Evolutionary conservation across 1,140 invertebrate species (phyloP), one percentile per base, ranked within the genome.

Genomic region (Limonius californicus): DNA sequence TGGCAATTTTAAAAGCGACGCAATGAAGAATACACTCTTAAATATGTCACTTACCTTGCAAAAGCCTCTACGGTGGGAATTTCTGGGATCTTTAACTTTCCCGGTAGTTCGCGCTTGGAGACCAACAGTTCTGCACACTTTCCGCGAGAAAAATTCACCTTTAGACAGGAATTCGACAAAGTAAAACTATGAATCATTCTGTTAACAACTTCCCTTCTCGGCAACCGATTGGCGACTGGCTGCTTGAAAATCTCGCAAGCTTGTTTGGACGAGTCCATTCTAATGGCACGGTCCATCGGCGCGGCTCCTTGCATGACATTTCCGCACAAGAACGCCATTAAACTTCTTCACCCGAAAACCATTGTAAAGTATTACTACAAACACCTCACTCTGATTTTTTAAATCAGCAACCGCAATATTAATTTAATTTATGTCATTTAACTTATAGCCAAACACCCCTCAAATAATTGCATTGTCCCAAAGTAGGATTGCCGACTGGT

Each of bases 201-300:
- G 74, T 73, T 68, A 63, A 61, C 62, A 70, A 75, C 75, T 68
- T 70, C 69, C 65, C 67, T 61, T 62, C 62, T 69, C 73, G 65
- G 64, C 70, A 70, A 73, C 73, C 72, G 75, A 73, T 71, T 75
- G 69, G 70, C 74, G 75, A 76, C 75, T 76, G 74, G 67, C 72
- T 72, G 69, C 65, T 71, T 67, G 62, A 68, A 69, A 70, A 75
- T 75, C 70, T 71, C 71, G 62, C 70, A 72, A 76, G 75, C 75
- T 76, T 76, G 75, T 76, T 76, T 76, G 74, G 75, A 65, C 68
- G 68, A 70, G 65, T 70, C 69, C 70, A 75, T 60, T 65, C 27
- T 64, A 62, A 54, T 69, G 62, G 71, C 63, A 63, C 65, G 64
- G 63, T 64, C 63, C 64, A 50, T 27, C 21, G 18, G 45, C 3